These are phyloP conservation scores for Drosophila kuntzei DNA, from an alignment of 2,888 invertebrate genomes.

Conservation along the genomic window DNA sequence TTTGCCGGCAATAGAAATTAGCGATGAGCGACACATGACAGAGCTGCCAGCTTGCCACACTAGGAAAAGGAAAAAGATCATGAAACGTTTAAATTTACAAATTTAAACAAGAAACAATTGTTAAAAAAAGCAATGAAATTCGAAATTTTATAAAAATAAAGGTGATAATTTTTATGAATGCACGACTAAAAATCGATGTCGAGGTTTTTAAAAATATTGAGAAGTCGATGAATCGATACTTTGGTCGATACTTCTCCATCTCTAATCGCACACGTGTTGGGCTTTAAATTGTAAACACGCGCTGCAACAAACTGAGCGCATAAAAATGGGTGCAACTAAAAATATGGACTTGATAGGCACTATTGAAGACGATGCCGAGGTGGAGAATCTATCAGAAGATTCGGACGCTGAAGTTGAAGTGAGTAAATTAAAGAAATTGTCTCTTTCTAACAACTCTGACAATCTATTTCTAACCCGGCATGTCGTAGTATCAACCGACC, in stretches of 20 bases:
- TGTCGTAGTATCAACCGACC: conserved; percentile 92
- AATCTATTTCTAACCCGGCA: conserved; percentile 51
- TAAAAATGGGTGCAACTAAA: conserved; percentile 74
- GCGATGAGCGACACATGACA: neutral
- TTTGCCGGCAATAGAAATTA: neutral
- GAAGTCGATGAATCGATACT: no score
- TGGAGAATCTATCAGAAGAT: conserved; percentile 92
- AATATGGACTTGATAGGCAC: conserved; percentile 90
- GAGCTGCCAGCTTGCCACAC: conserved; percentile 1
- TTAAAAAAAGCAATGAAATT: no score
- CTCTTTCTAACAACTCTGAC: neutral
- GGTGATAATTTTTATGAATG: no score
- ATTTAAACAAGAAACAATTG: no score
- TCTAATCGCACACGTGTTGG: conserved; percentile 71
- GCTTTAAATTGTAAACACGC: conserved; percentile 68
- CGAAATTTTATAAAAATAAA: no score
- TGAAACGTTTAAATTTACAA: no score
- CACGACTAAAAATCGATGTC: no score
- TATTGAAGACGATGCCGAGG: conserved; percentile 93
- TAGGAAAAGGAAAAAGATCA: no score
- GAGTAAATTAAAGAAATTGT: conserved; percentile 55
- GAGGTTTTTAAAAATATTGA: no score
- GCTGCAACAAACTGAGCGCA: conserved; percentile 28
- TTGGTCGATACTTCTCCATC: no score
- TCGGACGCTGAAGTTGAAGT: conserved; percentile 94